A percentile compares a stretch with the other conserved stretches of the same genome.
These are phyloP conservation scores for Anolis carolinensis DNA, from an alignment of 2,113 vertebrate species.

Conservation along the genomic window DNA sequence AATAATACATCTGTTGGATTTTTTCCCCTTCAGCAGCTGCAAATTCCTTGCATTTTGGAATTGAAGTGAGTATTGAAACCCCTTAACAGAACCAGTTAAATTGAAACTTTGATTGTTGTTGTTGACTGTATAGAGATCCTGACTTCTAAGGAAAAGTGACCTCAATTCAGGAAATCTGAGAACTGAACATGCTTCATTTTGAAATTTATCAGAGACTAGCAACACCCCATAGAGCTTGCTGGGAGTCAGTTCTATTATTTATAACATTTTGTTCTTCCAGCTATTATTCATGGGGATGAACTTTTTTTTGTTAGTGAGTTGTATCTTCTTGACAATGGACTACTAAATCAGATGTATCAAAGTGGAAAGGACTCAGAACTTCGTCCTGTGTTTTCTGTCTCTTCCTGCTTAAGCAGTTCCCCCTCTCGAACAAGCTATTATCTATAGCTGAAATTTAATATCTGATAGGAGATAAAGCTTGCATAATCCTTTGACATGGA, in stretches of 20 bases:
- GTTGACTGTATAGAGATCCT: neutral
- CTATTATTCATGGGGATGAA: slow-evolving; percentile 16
- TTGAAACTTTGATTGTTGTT: neutral
- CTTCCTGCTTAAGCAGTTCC: neutral
- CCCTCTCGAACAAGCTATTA: slow-evolving; percentile 38
- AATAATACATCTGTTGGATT: no score
- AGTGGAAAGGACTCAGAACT: neutral
- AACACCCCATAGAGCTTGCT: fast-evolving
- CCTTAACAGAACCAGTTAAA: no score
- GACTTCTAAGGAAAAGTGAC: neutral
- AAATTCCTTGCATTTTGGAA: no score
- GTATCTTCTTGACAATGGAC: slow-evolving; percentile 18
- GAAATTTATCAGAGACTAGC: slow-evolving; percentile 4
- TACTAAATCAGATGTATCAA: slow-evolving; percentile 36
- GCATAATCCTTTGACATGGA: slow-evolving; percentile 84
- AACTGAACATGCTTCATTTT: neutral
- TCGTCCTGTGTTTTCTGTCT: neutral
- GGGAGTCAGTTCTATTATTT: neutral
- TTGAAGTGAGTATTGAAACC: no score
- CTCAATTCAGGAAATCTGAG: slow-evolving; percentile 14
- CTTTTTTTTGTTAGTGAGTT: neutral
- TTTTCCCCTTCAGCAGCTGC: no score
- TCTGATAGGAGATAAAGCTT: slow-evolving; percentile 78
- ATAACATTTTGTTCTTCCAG: neutral
- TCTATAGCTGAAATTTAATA: slow-evolving; percentile 77